These are phyloP conservation scores for Enoplolaimus lenunculus DNA, from an alignment of 2,888 invertebrate species.

Conservation along the genomic window DNA sequence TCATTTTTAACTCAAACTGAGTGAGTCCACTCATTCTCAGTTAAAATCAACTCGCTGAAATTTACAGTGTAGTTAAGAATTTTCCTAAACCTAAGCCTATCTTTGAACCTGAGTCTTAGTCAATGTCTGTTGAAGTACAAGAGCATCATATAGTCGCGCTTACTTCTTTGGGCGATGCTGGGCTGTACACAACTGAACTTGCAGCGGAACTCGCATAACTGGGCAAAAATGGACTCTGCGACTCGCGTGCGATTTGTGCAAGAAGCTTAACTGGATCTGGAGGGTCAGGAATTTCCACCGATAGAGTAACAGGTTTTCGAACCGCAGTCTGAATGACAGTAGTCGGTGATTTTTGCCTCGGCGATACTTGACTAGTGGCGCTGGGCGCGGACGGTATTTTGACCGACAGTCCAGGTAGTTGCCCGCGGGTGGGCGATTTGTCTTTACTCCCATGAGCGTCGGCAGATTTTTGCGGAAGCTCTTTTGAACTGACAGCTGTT, in stretches of 20 bases:
- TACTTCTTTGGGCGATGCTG: constrained; percentile 13
- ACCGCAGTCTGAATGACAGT: not conserved
- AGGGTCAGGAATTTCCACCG: not conserved
- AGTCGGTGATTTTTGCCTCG: not conserved
- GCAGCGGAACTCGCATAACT: not conserved
- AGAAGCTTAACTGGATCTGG: constrained; percentile 2
- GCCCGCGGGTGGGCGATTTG: not conserved
- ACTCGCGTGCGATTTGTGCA: not conserved
- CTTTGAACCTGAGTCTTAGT: no score
- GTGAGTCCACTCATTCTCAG: no score
- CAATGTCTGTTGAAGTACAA: no score
- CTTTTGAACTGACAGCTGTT: no score
- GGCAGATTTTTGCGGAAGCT: no score
- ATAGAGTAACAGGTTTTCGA: not conserved
- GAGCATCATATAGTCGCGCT: not conserved
- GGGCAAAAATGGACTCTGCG: not conserved
- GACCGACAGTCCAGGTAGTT: constrained; percentile 12
- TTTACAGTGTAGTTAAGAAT: no score
- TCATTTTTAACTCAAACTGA: no score
- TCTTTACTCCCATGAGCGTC: not conserved
- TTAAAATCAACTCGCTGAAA: no score
- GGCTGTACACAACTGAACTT: not conserved
- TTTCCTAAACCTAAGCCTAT: no score
- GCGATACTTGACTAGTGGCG: constrained; percentile 23
- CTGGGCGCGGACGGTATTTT: constrained; percentile 31